Conservation (phyloP, 2,888 invertebrate species). For the Dyspetes luteomarginatus region DNA sequence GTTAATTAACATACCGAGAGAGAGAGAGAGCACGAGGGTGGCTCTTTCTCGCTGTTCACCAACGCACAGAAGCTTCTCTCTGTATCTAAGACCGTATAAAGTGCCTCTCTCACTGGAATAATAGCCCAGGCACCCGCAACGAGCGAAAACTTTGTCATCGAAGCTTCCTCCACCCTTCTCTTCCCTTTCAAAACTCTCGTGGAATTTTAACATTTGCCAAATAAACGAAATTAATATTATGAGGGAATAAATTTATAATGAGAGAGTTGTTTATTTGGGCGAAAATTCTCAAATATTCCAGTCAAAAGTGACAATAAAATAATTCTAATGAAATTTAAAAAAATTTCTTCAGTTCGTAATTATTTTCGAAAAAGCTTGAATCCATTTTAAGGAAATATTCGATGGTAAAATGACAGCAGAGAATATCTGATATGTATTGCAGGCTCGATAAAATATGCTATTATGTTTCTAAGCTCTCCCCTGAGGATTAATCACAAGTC, state of each 20-base stretch:
- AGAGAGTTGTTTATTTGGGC: not conserved
- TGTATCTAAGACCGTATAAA: conserved; percentile 64
- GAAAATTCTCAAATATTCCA: not conserved
- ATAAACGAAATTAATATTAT: conserved; percentile 22
- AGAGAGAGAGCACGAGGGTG: conserved; percentile 54
- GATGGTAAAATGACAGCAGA: no score
- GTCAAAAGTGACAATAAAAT: not conserved
- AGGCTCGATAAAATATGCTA: no score
- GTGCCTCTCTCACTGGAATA: conserved; percentile 53
- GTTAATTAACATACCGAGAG: conserved; percentile 82
- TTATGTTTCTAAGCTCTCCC: no score
- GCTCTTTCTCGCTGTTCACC: conserved; percentile 29
- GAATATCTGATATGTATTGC: no score
- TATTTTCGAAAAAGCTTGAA: no score
- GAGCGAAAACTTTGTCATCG: conserved; percentile 56
- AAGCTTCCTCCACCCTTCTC: conserved; percentile 35
- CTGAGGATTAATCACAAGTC: no score
- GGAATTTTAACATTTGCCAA: conserved; percentile 24
- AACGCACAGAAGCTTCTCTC: conserved; percentile 21
- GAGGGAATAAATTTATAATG: not conserved
- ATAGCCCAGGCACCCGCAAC: conserved; percentile 42
- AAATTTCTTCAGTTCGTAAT: no score
- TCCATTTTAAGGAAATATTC: no score
- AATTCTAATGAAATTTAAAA: no score
- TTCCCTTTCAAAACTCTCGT: not conserved